Evolutionary conservation across 2,888 invertebrate genomes (phyloP).

Genomic region (Spilosoma lubricipeda): DNA sequence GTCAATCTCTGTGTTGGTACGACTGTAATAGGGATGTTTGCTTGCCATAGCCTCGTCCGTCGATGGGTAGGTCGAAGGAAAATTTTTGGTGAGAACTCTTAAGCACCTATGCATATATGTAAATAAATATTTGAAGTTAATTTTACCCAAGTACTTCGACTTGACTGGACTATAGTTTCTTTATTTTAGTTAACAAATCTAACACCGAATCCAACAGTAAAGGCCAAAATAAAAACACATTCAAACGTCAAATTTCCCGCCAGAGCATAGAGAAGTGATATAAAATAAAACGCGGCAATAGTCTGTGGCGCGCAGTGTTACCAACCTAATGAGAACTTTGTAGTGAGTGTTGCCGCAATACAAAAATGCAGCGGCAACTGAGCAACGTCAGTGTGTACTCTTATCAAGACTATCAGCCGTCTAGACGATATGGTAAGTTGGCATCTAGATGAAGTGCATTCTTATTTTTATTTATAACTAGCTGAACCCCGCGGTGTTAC

Average conservation of each 20-base stretch:
- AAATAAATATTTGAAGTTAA: too few species aligned
- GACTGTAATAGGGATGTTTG: too few species aligned
- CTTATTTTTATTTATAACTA: too few species aligned
- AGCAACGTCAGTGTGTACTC: slow-evolving; percentile 82
- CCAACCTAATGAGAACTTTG: slow-evolving; percentile 56
- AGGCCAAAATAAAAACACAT: slow-evolving; percentile 14
- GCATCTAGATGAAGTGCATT: not conserved
- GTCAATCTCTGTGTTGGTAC: too few species aligned
- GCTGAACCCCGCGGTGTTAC: too few species aligned
- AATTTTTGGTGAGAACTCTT: too few species aligned
- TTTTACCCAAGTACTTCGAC: too few species aligned
- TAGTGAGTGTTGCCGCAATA: slow-evolving; percentile 55
- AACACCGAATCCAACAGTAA: slow-evolving; percentile 12
- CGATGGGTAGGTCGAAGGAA: too few species aligned
- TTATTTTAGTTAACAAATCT: not conserved
- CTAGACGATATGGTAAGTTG: slow-evolving; percentile 76
- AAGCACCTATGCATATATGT: too few species aligned
- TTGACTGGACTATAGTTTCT: too few species aligned
- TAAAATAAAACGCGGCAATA: slow-evolving; percentile 27
- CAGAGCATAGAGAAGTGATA: slow-evolving; percentile 14
- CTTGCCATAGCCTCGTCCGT: too few species aligned
- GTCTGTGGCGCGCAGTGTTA: slow-evolving; percentile 46
- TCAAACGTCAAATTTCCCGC: slow-evolving; percentile 19
- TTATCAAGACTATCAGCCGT: slow-evolving; percentile 82
- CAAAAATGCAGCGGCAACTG: slow-evolving; percentile 77